These are phyloP conservation scores for Diplazon laetatorius DNA, from an alignment of 2,888 invertebrate species.

Conservation along the genomic window DNA sequence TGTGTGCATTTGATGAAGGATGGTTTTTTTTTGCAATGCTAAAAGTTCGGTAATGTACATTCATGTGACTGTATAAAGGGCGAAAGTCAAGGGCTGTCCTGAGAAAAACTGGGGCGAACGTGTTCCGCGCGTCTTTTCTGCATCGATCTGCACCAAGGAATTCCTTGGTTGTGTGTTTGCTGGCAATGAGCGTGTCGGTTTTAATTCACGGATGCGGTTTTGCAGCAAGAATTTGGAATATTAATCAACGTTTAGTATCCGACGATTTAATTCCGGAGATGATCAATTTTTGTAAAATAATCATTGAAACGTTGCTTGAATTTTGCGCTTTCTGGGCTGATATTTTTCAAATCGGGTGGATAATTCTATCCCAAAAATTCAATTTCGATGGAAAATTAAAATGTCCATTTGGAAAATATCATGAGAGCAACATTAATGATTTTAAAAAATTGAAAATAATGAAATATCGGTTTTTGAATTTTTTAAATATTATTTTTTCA, in stretches of 20 bases:
- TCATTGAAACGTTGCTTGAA: too few species aligned
- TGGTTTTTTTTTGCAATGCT: not conserved
- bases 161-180: conserved; percentile 36
- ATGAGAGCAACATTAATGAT: too few species aligned
- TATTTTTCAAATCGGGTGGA: too few species aligned
- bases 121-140: conserved; percentile 58
- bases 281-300: not conserved
- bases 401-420: too few species aligned
- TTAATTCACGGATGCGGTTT: conserved; percentile 34
- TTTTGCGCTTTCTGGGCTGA: too few species aligned
- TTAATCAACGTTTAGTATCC: not conserved
- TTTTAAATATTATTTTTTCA: too few species aligned
- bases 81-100: conserved; percentile 24
- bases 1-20: not conserved
- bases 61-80: not conserved
- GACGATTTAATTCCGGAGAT: not conserved
- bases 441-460: too few species aligned
- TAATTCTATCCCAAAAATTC: too few species aligned
- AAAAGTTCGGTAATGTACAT: not conserved
- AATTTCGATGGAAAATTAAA: too few species aligned
- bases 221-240: conserved; percentile 2
- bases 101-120: conserved; percentile 61
- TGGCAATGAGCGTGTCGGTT: not conserved
- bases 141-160: conserved; percentile 58
- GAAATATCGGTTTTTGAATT: too few species aligned